Base-by-base conservation (phyloP, 1,140 invertebrate genomes). In the Vollenhovia emeryi region DNA sequence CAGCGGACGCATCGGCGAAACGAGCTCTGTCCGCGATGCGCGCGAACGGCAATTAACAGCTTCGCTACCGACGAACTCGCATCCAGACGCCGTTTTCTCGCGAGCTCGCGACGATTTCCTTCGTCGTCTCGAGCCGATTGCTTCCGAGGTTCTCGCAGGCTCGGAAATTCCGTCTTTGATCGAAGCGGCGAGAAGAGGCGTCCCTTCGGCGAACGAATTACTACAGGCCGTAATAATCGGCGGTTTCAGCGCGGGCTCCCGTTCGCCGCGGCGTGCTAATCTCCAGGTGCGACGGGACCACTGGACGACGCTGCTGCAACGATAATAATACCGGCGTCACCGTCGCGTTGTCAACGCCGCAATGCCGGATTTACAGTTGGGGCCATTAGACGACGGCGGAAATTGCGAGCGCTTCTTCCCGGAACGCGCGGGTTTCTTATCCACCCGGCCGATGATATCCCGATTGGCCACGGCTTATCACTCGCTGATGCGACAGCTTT, bases 381-480 rank as follows among this genome's bases (percentile, higher is more conserved):
- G 36, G 27, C 43, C 64, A 80, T 80, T 80, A 71, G 21, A 57
- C 60, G 43, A 9, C 24, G 60, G 18, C 33, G 76, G 60, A 80
- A 36, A 80, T 55, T 69, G 33, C 64, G 62, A 69, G 62, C 60
- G 30, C 48, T 55, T 40, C 27, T 80, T 69, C 30, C 30, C 50
- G 11, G 64, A 80, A 80, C 48, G 60, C 60, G 33, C n/a, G n/a
- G n/a, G 11, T 69, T 80, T 80, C 62, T 80, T 68, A 69, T 80
- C 48, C 78, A 11, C 8, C 78, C n/a, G n/a, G 76, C 24, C 33
- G 64, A 43, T 69, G 76, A 69, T 80, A 57, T 80, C 66, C 33
- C 33, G 64, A 80, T 80, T 80, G 9, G 78, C 50, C 64, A 80
- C 15, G 62, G 78, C 24, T 80, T 80, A 80, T 80, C 76, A 57